Base-by-base conservation (phyloP, 2,113 vertebrate genomes). In the Blennius ocellaris region DNA sequence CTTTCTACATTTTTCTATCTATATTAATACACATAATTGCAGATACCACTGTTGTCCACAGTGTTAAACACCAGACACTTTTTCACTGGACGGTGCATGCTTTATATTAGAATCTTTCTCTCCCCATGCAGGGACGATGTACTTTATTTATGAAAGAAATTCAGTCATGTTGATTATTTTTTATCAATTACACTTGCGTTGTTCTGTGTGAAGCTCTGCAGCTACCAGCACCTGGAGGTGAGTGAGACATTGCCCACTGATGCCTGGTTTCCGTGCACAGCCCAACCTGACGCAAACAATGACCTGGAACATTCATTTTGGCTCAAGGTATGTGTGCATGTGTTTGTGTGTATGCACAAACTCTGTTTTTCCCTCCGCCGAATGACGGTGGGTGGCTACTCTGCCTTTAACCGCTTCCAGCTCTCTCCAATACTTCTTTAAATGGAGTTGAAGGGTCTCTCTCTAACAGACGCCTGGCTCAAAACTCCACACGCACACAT, bases 231-330 rank as follows among this genome's bases (percentile, higher is more conserved):
- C 87, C 90, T 83, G 0, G 81, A 94, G 47, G 76, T 91, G 55
- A 90, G 75, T 16, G 92, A 94, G 7, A 83, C 87, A 0, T 73
- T 67, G 38, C 74, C 91, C 12, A 80, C 85, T 0, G 83, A 91
- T 47, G 92, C 95, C 66, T 99, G 97, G 97, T 96, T 95, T 80
- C 97, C 96, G 5, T 98, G 96, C 58, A 82, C 88, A 14, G 81
- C 90, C 56, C 90, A 57, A 62, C 72, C 86, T 6, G 82, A 91
- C 36, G 57, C 49, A 12, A 74, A 78, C 71, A 93, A 88, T 58
- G 70, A 89, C 5, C 73, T 89, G 49, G 90, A 95, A 58, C 84
- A 90, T 67, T 61, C 86, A 52, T 82, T 84, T 44, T 98, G 97
- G 97, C 94, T 98, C 1, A 95, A 96, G 94, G 97, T 97, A 90